Evolutionary conservation across 2,113 vertebrate genomes (phyloP).

Genomic region (Antechinus flavipes): DNA sequence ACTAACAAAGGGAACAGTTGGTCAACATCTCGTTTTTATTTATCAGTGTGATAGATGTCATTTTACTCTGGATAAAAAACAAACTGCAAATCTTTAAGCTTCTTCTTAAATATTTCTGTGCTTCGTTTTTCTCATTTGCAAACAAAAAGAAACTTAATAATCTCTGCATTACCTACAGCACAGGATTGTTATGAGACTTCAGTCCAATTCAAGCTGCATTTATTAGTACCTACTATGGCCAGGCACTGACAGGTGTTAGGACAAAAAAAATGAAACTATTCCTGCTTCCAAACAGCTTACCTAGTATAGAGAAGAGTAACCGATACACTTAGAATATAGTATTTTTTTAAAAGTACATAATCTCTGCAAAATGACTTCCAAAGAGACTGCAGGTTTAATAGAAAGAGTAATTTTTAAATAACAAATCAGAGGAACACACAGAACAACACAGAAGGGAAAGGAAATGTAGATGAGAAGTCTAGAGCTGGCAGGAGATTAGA

Average conservation of each 20-base stretch:
- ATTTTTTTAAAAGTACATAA: background rate
- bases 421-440: background rate
- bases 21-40: background rate
- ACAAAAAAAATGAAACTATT: background rate
- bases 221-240: background rate
- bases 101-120: background rate
- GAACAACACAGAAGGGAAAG: background rate
- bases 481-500: background rate
- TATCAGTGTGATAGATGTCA: background rate
- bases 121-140: background rate
- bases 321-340: background rate
- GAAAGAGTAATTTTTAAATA: background rate
- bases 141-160: background rate
- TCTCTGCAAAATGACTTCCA: background rate
- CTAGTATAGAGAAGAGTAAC: background rate
- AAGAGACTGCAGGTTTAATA: background rate
- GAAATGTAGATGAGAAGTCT: background rate
- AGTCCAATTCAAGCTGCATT: background rate
- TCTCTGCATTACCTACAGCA: background rate
- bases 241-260: background rate
- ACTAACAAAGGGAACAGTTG: background rate
- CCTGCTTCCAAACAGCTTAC: background rate
- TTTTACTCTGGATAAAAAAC: background rate
- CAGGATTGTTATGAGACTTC: background rate
- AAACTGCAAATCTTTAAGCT: background rate